Conservation (phyloP, 2,888 invertebrate genomes). For the Drosophila rubida region DNA sequence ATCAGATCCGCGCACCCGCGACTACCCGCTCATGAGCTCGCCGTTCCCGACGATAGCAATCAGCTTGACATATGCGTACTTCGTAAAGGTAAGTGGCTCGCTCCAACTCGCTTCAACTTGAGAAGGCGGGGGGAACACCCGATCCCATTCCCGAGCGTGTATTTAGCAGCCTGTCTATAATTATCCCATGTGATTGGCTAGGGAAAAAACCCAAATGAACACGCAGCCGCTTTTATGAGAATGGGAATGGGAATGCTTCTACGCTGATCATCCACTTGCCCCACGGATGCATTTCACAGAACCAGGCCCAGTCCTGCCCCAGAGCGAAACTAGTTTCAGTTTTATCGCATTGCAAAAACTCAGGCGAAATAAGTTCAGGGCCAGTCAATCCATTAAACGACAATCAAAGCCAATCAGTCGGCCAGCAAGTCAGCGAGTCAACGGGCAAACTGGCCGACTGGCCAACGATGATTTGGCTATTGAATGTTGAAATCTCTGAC, state of each 20-base stretch:
- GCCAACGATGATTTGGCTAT: slow-evolving; percentile 1
- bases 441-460: slow-evolving; percentile 11
- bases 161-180: slow-evolving; percentile 41
- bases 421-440: slow-evolving; percentile 23
- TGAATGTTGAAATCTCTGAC: slow-evolving; percentile 63
- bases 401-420: slow-evolving; percentile 44
- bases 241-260: slow-evolving; percentile 10
- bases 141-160: not conserved
- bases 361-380: slow-evolving; percentile 68
- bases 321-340: slow-evolving; percentile 60
- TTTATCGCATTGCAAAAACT: slow-evolving; percentile 43
- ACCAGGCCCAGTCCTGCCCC: not conserved
- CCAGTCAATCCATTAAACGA: slow-evolving; percentile 47
- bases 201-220: slow-evolving; percentile 28
- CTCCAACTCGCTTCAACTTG: not conserved
- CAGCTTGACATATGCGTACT: slow-evolving; percentile 90
- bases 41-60: slow-evolving; percentile 92
- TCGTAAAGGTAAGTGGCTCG: slow-evolving; percentile 87
- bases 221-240: slow-evolving; percentile 2
- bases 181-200: slow-evolving; percentile 27
- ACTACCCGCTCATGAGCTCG: slow-evolving; percentile 92
- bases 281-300: slow-evolving; percentile 30
- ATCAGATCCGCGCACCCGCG: slow-evolving; percentile 92
- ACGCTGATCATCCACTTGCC: slow-evolving; percentile 29
- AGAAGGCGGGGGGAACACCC: slow-evolving; percentile 14